These are phyloP conservation scores for Naja naja DNA, from an alignment of 2,113 vertebrate genomes.

Conservation along the genomic window DNA sequence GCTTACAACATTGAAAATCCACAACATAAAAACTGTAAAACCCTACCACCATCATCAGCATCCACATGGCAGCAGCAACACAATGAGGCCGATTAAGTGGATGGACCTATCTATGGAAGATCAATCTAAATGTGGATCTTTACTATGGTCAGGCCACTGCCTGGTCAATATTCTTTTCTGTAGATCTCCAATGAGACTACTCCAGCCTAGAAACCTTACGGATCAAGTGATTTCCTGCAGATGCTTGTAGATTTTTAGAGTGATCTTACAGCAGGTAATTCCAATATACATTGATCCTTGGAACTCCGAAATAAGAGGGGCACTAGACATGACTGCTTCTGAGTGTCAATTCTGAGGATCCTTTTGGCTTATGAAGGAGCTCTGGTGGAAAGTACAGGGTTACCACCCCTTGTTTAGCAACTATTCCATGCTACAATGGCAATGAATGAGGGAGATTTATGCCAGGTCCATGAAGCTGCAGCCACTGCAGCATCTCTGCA, in stretches of 20 bases:
- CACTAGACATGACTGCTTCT: neutral
- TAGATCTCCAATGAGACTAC: neutral
- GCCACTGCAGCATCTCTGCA: neutral
- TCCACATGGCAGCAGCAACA: neutral
- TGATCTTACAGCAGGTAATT: neutral
- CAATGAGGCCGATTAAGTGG: neutral
- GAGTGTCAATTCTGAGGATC: neutral
- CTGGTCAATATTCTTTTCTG: neutral
- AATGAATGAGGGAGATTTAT: neutral
- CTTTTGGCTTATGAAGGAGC: neutral
- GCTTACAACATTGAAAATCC: neutral
- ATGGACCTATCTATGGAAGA: neutral
- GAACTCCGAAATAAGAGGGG: neutral
- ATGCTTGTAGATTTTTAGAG: neutral
- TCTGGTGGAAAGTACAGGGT: neutral
- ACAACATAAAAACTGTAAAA: neutral
- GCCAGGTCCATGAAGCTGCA: neutral
- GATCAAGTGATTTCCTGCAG: neutral
- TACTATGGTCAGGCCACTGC: neutral
- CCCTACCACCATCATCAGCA: neutral
- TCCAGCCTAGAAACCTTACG: neutral
- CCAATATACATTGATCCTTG: neutral
- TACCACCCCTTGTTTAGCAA: neutral
- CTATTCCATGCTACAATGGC: neutral
- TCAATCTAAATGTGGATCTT: neutral